Evolutionary conservation across 2,888 invertebrate genomes (phyloP).

Genomic region (Bhutanitis thaidina): DNA sequence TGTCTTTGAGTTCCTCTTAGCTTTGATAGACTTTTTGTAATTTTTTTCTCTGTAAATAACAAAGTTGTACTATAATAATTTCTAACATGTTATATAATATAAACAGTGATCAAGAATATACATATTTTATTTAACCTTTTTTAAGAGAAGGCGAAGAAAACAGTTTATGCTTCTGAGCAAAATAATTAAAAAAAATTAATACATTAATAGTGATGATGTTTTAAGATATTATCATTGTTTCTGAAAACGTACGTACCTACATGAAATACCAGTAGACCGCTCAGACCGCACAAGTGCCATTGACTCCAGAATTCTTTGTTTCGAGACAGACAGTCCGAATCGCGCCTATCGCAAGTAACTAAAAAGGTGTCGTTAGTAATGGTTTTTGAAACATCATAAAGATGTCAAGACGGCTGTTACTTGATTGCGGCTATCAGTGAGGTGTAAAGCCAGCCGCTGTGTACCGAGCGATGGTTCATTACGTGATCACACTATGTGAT

Average conservation of each 20-base stretch:
- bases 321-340: constrained; percentile 42
- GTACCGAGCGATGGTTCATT: constrained; percentile 33
- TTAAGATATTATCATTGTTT: too few species aligned
- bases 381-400: constrained; percentile 78
- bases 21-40: too few species aligned
- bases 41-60: too few species aligned
- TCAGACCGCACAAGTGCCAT: constrained; percentile 36
- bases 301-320: constrained; percentile 61
- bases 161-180: too few species aligned
- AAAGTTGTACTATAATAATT: too few species aligned
- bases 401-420: constrained; percentile 74
- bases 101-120: too few species aligned
- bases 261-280: not conserved
- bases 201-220: too few species aligned
- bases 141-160: too few species aligned
- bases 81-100: too few species aligned
- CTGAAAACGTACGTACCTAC: not conserved
- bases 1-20: too few species aligned
- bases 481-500: not conserved
- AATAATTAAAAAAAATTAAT: too few species aligned
- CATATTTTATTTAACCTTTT: too few species aligned
- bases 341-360: constrained; percentile 72
- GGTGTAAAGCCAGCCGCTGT: constrained; percentile 43
- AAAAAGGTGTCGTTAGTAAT: constrained; percentile 80
- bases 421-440: constrained; percentile 68